phyloP scores from a whole-genome alignment of 1,140 invertebrate genomes.

The Phenacoccus solenopsis region DNA sequence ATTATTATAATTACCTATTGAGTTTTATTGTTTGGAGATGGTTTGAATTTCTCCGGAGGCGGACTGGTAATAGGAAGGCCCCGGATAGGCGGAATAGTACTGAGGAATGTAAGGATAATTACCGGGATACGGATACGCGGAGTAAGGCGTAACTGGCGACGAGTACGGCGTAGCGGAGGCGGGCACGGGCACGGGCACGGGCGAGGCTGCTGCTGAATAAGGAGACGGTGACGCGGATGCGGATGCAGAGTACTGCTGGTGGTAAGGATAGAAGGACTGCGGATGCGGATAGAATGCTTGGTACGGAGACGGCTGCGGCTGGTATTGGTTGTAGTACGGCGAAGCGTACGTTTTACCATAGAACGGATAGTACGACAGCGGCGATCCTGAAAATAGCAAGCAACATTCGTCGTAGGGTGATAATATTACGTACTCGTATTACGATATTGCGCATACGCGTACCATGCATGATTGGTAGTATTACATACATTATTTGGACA shows the following conservation, averaged over 20 bases:
- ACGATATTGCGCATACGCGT: no score
- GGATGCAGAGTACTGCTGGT: background rate
- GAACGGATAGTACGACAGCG: background rate
- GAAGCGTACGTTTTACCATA: slow-evolving; percentile 1
- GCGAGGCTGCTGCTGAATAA: background rate
- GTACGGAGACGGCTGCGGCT: background rate
- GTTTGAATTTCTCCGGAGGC: background rate
- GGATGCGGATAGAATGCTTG: background rate
- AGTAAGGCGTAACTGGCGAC: background rate
- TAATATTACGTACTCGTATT: background rate
- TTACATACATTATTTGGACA: no score
- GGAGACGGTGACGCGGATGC: background rate
- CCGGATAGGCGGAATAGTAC: background rate
- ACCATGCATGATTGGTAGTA: no score
- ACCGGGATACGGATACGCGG: background rate
- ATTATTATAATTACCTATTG: no score
- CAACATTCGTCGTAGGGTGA: background rate
- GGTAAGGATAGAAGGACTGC: background rate
- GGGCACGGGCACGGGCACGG: background rate
- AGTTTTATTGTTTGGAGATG: no score
- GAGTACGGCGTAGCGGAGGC: background rate
- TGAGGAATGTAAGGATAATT: background rate
- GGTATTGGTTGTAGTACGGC: background rate
- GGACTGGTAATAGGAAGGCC: background rate
- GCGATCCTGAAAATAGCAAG: background rate